Evolutionary conservation across 2,113 vertebrate genomes (phyloP).

Genomic region (Odocoileus virginianus): DNA sequence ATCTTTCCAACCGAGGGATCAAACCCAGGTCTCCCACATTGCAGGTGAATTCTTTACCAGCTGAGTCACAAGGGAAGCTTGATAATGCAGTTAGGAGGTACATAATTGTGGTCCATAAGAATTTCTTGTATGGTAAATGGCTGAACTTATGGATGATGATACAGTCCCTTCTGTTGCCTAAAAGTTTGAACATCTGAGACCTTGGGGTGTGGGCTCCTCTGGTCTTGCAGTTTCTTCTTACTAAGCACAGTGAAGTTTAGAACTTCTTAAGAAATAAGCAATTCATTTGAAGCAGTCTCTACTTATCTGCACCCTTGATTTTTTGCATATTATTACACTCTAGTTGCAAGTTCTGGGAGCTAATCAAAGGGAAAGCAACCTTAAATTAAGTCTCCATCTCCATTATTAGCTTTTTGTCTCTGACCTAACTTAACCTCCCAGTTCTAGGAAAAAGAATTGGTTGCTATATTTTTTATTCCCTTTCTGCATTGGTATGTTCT

Average conservation of each 20-base stretch:
- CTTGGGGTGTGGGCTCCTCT: background rate
- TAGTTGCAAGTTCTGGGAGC: background rate
- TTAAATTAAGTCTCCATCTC: background rate
- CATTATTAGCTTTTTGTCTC: background rate
- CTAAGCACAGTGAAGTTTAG: background rate
- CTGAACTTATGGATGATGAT: background rate
- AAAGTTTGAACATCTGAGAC: background rate
- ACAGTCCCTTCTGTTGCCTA: background rate
- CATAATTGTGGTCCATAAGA: background rate
- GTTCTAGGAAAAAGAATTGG: background rate
- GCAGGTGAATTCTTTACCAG: background rate
- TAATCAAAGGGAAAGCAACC: background rate
- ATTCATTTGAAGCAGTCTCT: background rate
- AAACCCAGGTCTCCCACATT: fast-evolving
- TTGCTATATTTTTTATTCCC: background rate
- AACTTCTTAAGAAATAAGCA: background rate
- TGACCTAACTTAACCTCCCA: background rate
- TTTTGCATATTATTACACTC: background rate
- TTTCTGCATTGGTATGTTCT: background rate
- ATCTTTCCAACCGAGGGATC: background rate
- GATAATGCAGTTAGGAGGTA: background rate
- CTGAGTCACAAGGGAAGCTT: background rate
- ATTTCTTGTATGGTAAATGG: background rate
- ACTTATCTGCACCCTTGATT: background rate
- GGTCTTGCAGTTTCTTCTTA: background rate